These are phyloP conservation scores for Pampus argenteus DNA, from an alignment of 2,797 vertebrate genomes.

Conservation along the genomic window DNA sequence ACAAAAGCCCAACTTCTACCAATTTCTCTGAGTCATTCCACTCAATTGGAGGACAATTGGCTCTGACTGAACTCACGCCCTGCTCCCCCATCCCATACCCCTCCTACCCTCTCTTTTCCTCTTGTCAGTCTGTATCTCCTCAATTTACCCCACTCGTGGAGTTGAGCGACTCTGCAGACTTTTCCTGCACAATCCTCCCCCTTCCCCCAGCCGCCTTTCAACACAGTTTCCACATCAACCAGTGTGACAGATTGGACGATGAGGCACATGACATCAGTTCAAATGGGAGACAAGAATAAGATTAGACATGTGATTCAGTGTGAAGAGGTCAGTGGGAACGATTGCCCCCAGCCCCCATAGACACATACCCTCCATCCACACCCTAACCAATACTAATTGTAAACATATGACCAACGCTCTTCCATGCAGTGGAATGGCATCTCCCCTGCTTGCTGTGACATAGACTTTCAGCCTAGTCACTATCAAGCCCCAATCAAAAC, in stretches of 20 bases:
- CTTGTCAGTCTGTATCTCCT: slow-evolving; percentile 75
- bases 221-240: slow-evolving; percentile 69
- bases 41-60: slow-evolving; percentile 80
- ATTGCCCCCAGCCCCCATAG: slow-evolving; percentile 39
- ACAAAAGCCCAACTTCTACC: slow-evolving; percentile 67
- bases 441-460: slow-evolving; percentile 45
- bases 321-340: slow-evolving; percentile 76
- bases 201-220: slow-evolving; percentile 45
- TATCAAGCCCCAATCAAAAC: slow-evolving; percentile 84
- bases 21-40: slow-evolving; percentile 79
- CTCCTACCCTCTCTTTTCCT: slow-evolving; percentile 50
- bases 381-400: slow-evolving; percentile 75
- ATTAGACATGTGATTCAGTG: slow-evolving; percentile 81
- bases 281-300: slow-evolving; percentile 79
- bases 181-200: slow-evolving; percentile 41
- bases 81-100: slow-evolving; percentile 50
- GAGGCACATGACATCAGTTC: slow-evolving; percentile 82
- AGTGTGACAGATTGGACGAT: slow-evolving; percentile 79
- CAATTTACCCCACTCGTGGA: slow-evolving; percentile 58
- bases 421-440: slow-evolving; percentile 39
- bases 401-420: slow-evolving; percentile 80
- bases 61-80: slow-evolving; percentile 69
- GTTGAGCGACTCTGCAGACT: slow-evolving; percentile 58
- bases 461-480: slow-evolving; percentile 63
- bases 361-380: slow-evolving; percentile 45